Conservation (phyloP, 2,888 invertebrate species). For the Petrolisthes manimaculis region DNA sequence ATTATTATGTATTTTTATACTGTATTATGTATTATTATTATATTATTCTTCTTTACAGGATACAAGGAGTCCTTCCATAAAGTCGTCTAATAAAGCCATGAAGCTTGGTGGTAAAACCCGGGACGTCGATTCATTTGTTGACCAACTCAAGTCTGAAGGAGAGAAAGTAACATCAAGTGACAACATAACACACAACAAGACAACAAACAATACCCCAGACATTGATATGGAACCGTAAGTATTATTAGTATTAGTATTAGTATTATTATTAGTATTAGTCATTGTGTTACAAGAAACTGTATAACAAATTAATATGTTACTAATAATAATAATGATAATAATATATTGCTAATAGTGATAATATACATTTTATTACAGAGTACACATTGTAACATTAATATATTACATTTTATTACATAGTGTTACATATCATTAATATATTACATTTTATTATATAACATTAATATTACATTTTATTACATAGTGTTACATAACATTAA, state of each 20-base stretch:
- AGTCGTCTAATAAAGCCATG: slow-evolving; percentile 76
- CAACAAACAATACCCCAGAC: slow-evolving; percentile 31
- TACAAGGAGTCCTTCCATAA: slow-evolving; percentile 42
- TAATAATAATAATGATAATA: background rate
- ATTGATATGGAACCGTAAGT: slow-evolving; percentile 57
- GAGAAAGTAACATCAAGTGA: slow-evolving; percentile 72
- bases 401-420: no score
- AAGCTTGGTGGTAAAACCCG: slow-evolving; percentile 93
- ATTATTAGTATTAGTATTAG: no score
- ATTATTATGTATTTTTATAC: no score
- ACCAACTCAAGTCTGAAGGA: slow-evolving; percentile 95
- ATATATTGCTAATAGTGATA: background rate
- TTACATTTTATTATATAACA: no score
- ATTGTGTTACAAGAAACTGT: no score
- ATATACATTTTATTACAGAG: no score
- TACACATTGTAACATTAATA: no score
- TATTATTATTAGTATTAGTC: no score
- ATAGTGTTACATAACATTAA: background rate
- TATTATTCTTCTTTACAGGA: slow-evolving; percentile 57
- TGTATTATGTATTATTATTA: no score
- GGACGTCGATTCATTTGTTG: slow-evolving; percentile 96
- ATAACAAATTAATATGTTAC: no score
- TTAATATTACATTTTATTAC: no score
- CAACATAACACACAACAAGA: slow-evolving; percentile 29
- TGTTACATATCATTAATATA: background rate